Percentiles rank a stretch among this genome's conserved stretches.
Evolutionary conservation across 2,888 invertebrate genomes (phyloP).

Genomic region (Pyrrhosoma nymphula): DNA sequence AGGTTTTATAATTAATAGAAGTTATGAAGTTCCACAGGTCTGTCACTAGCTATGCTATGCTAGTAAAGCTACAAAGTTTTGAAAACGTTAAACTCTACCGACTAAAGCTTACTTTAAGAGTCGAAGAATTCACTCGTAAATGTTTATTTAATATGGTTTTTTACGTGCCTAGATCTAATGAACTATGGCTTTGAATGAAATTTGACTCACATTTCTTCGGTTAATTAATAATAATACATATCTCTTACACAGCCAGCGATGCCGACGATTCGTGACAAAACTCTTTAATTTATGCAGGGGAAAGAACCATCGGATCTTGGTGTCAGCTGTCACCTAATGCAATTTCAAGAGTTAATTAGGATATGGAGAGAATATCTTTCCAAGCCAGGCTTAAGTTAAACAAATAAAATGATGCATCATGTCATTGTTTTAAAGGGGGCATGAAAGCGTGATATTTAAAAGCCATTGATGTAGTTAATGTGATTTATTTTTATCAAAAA

Average conservation of each 20-base stretch:
- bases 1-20: background rate
- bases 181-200: slow-evolving; percentile 38
- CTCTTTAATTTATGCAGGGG: slow-evolving; percentile 33
- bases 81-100: slow-evolving; percentile 24
- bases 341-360: slow-evolving; percentile 21
- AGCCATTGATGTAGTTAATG: background rate
- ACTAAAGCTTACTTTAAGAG: background rate
- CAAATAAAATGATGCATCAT: background rate
- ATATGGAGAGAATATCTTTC: background rate
- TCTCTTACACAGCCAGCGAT: slow-evolving; percentile 46
- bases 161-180: slow-evolving; percentile 46
- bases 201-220: slow-evolving; percentile 1
- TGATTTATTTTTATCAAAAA: background rate
- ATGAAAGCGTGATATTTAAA: background rate
- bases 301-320: slow-evolving; percentile 26
- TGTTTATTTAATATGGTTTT: background rate
- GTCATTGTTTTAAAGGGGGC: background rate
- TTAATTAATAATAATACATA: background rate
- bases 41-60: slow-evolving; percentile 36
- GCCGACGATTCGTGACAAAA: slow-evolving; percentile 46
- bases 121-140: background rate
- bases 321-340: slow-evolving; percentile 57
- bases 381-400: slow-evolving; percentile 32
- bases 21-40: background rate
- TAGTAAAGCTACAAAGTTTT: slow-evolving; percentile 44